These are phyloP conservation scores for Apoda limacodes DNA, from an alignment of 2,888 invertebrate species.

Conservation along the genomic window DNA sequence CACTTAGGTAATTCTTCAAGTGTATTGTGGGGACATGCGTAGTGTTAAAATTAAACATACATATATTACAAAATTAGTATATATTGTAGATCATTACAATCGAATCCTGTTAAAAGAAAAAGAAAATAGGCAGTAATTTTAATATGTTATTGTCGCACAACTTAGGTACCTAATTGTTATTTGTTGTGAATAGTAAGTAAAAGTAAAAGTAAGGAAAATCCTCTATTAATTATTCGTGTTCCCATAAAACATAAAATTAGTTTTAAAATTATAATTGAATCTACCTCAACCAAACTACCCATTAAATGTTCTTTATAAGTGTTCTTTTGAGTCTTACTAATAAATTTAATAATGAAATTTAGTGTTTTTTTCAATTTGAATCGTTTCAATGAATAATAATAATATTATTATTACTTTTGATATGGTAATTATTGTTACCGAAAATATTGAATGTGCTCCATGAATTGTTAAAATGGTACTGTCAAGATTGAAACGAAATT, in stretches of 20 bases:
- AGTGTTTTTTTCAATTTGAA: slow-evolving; percentile 37
- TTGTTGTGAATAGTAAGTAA: slow-evolving; percentile 4
- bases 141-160: no score
- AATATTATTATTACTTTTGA: slow-evolving; percentile 59
- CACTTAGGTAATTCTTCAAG: no score
- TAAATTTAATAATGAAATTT: slow-evolving; percentile 42
- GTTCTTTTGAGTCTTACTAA: slow-evolving; percentile 65
- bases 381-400: slow-evolving; percentile 32
- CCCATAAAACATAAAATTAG: slow-evolving; percentile 30
- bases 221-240: no score
- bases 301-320: slow-evolving; percentile 62
- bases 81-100: no score
- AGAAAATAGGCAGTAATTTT: no score
- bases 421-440: slow-evolving; percentile 67
- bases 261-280: slow-evolving; percentile 50
- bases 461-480: slow-evolving; percentile 46
- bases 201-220: no score
- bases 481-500: slow-evolving; percentile 52
- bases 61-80: no score
- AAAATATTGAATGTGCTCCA: slow-evolving; percentile 54
- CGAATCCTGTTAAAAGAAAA: no score
- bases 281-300: slow-evolving; percentile 69
- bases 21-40: no score
- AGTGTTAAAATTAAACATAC: no score
- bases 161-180: slow-evolving; percentile 6